Evolutionary conservation across 2,113 vertebrate species (phyloP), one percentile per base, ranked within the genome.

Genomic region (Myanophis thanlyinensis): DNA sequence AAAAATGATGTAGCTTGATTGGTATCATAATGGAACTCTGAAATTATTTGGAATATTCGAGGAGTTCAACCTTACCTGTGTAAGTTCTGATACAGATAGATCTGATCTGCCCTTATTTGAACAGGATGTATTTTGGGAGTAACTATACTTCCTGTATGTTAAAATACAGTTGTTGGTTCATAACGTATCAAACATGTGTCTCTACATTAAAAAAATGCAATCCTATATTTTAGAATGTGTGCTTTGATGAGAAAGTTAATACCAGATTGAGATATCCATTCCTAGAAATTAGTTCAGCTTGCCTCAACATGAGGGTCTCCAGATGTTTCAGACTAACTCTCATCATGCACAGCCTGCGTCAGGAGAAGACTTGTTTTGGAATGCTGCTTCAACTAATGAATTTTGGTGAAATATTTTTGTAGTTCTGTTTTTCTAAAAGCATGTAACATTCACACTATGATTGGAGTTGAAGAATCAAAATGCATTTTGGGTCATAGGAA

Each of bases 401-500:
- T 49, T 47, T 67, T 1, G 8, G 20, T 23, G 59, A 25, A 51
- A 73, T 51, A n/a, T 44, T 35, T 9, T 51, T 40, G 67, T 51
- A 13, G 10, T 23, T n/a, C 7, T 40, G 12, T n/a, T 90, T 49
- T 62, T 92, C 85, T 84, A 92, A 91, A 47, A n/a, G 7, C 11
- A 44, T 0, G 0, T 44, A n/a, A 89, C 30, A 18, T 9, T 91
- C 13, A 22, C 91, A 89, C 3, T 44, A 3, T 25, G 0, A 0
- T 62, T 88, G 51, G 93, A 93, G 5, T 0, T 91, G 93, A 85
- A 92, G 0, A 40, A 56, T 92, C 89, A 93, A 94, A 94, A 40
- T 94, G 73, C 80, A 48, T 18, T 92, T 93, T 89, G 88, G 93
- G 67, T 94, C 35, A 89, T 23, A 93, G 56, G 12, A 96, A 95